phyloP scores from a whole-genome alignment of 2,113 vertebrate genomes.

The Sinocyclocheilus maitianheensis region DNA sequence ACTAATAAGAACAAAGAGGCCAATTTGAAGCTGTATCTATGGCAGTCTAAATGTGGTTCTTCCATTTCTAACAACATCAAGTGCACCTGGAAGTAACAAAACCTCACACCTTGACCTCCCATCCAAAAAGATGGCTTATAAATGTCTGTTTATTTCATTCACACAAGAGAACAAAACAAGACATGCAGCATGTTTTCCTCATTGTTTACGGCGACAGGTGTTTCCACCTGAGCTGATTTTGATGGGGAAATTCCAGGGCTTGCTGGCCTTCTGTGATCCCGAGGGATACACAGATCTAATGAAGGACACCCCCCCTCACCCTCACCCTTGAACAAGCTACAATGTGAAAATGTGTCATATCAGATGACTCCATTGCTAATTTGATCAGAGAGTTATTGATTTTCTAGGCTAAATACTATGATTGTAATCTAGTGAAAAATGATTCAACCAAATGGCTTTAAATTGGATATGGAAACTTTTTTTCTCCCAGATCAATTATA shows the following conservation, averaged over 20 bases:
- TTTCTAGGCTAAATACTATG: background rate
- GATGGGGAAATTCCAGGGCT: conserved; percentile 19
- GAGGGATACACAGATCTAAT: conserved; percentile 14
- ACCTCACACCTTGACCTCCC: conserved; percentile 3
- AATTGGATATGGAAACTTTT: too few species aligned
- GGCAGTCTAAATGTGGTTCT: background rate
- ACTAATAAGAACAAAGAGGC: conserved; percentile 15
- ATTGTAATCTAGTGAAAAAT: too few species aligned
- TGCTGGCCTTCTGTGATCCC: background rate
- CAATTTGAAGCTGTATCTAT: background rate
- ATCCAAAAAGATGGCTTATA: conserved; percentile 49
- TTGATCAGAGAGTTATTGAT: conserved; percentile 38
- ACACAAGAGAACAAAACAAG: background rate
- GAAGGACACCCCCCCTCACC: background rate
- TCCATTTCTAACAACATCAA: background rate
- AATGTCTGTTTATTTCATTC: conserved; percentile 30
- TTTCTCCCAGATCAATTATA: too few species aligned
- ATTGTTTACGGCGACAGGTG: conserved; percentile 49
- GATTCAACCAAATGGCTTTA: too few species aligned
- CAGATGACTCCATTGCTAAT: conserved; percentile 22
- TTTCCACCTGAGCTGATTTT: conserved; percentile 5
- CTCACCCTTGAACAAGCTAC: conserved; percentile 2
- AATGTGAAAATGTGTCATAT: conserved; percentile 40
- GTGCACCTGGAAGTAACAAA: conserved; percentile 19
- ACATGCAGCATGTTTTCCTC: background rate